Evolutionary conservation across 2,797 vertebrate species (phyloP).

Genomic region (Xenentodon cancila): DNA sequence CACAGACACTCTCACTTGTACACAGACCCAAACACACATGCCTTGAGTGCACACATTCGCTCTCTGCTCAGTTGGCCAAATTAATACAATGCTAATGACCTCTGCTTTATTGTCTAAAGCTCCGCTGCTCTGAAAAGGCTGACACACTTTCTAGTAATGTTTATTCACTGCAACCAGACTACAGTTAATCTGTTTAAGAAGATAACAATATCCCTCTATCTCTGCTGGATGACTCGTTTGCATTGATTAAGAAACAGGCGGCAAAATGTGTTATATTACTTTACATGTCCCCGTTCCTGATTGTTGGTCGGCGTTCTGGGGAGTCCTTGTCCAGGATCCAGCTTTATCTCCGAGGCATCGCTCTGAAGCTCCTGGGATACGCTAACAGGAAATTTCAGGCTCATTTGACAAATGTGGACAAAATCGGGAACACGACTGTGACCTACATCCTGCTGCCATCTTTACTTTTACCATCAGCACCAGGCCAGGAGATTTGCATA

Average conservation of each 20-base stretch:
- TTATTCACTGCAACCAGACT: conserved; percentile 69
- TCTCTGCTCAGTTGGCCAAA: conserved; percentile 65
- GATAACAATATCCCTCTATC: conserved; percentile 65
- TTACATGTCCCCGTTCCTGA: not conserved
- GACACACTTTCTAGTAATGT: conserved; percentile 76
- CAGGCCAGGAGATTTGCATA: conserved; percentile 72
- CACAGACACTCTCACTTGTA: conserved; percentile 58
- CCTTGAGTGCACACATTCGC: conserved; percentile 64
- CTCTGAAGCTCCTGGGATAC: not conserved
- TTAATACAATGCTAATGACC: conserved; percentile 82
- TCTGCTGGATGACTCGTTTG: conserved; percentile 57
- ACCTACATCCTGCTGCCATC: conserved; percentile 71
- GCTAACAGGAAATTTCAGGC: conserved; percentile 39
- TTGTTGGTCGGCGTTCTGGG: not conserved
- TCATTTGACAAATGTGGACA: conserved; percentile 44
- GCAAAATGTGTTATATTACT: conserved; percentile 33
- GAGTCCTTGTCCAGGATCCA: conserved; percentile 1
- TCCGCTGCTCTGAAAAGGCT: conserved; percentile 60
- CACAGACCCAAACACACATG: conserved; percentile 57
- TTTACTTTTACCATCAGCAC: conserved; percentile 70
- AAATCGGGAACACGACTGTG: conserved; percentile 63
- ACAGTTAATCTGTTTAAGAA: conserved; percentile 76
- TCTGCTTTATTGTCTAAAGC: conserved; percentile 72
- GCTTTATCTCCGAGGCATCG: not conserved
- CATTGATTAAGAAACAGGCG: conserved; percentile 60